These are phyloP conservation scores for Oreochromis tanganicae DNA, from an alignment of 2,113 vertebrate species.

Conservation along the genomic window DNA sequence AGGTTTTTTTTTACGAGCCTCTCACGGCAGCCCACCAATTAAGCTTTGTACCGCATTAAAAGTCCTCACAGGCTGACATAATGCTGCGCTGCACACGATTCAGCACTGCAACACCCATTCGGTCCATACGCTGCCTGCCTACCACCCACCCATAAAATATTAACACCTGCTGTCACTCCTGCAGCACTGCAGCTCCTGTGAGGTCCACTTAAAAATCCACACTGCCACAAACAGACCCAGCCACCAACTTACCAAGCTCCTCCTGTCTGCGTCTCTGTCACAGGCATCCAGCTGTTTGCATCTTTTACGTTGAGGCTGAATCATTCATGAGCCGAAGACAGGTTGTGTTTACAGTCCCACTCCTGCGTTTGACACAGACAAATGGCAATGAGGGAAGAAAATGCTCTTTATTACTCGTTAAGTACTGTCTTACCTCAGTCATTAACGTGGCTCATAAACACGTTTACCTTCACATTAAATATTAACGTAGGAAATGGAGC, in stretches of 20 bases:
- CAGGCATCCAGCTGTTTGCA: background rate
- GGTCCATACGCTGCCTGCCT: background rate
- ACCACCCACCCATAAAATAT: conserved; percentile 37
- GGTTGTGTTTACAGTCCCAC: background rate
- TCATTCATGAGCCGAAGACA: conserved; percentile 17
- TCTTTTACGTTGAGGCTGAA: conserved; percentile 11
- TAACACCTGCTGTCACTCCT: conserved; percentile 29
- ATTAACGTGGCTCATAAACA: background rate
- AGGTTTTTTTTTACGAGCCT: conserved; percentile 41
- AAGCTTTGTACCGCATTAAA: conserved; percentile 55
- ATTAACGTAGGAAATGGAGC: background rate
- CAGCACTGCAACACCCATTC: background rate
- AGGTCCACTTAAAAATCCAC: conserved; percentile 47
- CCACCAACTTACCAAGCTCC: background rate
- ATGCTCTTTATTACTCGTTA: background rate
- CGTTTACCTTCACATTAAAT: background rate
- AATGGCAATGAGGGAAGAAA: background rate
- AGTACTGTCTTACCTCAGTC: background rate
- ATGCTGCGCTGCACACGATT: conserved; percentile 19
- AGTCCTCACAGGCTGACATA: conserved; percentile 17
- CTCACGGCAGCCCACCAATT: conserved; percentile 41
- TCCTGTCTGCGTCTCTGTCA: background rate
- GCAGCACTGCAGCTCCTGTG: conserved; percentile 13
- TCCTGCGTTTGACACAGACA: background rate
- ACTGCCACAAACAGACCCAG: background rate